phyloP scores from a whole-genome alignment of 2,113 vertebrate species.

The Cebidichthys violaceus region DNA sequence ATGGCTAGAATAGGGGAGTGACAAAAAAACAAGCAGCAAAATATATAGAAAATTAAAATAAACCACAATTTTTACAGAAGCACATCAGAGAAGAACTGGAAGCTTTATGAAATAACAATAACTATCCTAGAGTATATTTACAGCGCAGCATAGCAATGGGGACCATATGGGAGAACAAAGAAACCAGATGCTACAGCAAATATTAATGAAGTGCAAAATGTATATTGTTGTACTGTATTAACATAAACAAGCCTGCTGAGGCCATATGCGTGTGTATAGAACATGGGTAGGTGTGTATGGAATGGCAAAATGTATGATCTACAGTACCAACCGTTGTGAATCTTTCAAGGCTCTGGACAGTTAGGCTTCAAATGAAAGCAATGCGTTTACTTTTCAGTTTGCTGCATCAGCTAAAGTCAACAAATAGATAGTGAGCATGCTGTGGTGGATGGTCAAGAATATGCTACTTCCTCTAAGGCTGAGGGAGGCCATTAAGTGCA shows the following conservation, averaged over 20 bases:
- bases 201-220: conserved; percentile 60
- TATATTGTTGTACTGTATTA: conserved; percentile 19
- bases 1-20: not conserved
- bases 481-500: conserved; percentile 9
- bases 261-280: conserved; percentile 18
- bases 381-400: conserved; percentile 22
- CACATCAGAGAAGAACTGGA: not conserved
- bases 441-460: not conserved
- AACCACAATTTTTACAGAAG: not conserved
- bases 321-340: conserved; percentile 14
- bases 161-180: conserved; percentile 45
- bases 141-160: conserved; percentile 3
- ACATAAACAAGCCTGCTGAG: conserved; percentile 47
- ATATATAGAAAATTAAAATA: not conserved
- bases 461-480: conserved; percentile 4
- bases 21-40: not conserved
- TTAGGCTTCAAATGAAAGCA: not conserved
- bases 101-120: not conserved
- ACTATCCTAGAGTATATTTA: not conserved
- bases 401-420: conserved; percentile 40
- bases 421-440: conserved; percentile 1
- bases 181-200: conserved; percentile 54
- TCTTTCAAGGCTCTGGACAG: conserved; percentile 26
- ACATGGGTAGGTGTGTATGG: conserved; percentile 11
- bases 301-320: not conserved